phyloP scores from a whole-genome alignment of 2,113 vertebrate species.

The Urocynchramus pylzowi region DNA sequence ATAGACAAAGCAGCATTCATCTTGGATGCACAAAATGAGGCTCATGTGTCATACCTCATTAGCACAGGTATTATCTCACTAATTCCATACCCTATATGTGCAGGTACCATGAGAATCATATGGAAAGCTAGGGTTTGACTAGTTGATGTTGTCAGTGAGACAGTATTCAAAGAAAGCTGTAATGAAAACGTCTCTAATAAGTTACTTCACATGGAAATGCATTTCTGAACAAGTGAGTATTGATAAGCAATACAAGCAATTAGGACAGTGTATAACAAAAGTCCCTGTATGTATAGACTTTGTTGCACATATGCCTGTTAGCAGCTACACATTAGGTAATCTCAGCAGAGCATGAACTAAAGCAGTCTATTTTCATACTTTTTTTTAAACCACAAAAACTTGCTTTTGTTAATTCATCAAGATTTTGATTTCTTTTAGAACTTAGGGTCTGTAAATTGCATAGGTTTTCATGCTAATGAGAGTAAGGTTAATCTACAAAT shows the following conservation, averaged over 20 bases:
- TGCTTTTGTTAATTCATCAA: neutral
- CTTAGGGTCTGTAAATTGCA: neutral
- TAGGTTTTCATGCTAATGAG: neutral
- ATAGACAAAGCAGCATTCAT: neutral
- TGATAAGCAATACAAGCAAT: neutral
- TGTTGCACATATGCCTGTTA: neutral
- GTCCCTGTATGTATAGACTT: neutral
- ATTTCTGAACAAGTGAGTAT: neutral
- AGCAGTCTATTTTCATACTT: neutral
- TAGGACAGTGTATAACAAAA: neutral
- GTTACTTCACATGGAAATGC: neutral
- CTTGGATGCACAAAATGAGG: neutral
- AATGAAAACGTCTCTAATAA: neutral
- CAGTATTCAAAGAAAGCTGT: neutral
- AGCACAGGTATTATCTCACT: neutral
- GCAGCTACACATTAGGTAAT: neutral
- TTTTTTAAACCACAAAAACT: neutral
- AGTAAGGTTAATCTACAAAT: neutral
- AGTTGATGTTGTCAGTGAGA: neutral
- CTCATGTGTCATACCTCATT: neutral
- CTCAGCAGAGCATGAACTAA: neutral
- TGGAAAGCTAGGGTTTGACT: neutral
- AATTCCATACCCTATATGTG: neutral
- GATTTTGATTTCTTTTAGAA: neutral
- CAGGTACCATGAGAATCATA: neutral